A percentile compares a stretch with the other conserved stretches of the same genome.
Conservation (phyloP, 2,113 vertebrate genomes). For the Hiodon tergisus region DNA sequence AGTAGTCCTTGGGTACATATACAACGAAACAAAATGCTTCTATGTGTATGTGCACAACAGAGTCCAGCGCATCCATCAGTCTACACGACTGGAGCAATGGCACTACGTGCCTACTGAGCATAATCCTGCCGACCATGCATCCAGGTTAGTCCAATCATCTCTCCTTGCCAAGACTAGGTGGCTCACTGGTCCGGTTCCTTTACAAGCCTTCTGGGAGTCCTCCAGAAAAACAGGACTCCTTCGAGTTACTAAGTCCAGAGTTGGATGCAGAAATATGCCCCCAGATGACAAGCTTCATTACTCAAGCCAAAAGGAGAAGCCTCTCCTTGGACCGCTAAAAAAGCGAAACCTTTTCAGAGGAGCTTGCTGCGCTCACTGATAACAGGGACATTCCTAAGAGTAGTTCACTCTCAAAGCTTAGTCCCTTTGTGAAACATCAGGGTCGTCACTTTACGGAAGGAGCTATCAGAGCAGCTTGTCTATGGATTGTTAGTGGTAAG, state of each 20-base stretch:
- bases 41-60: constrained; percentile 28
- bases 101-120: constrained; percentile 23
- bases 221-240: not conserved
- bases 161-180: constrained; percentile 10
- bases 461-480: constrained; percentile 22
- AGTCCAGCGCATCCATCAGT: constrained; percentile 25
- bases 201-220: not conserved
- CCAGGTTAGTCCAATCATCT: constrained; percentile 17
- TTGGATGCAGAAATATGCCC: constrained; percentile 13
- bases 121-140: constrained; percentile 28
- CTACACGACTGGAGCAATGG: constrained; percentile 22
- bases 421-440: constrained; percentile 27
- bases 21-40: no score
- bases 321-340: not conserved
- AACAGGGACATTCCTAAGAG: constrained; percentile 12
- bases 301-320: not conserved
- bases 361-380: no score
- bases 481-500: constrained; percentile 9
- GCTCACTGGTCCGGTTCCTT: constrained; percentile 19
- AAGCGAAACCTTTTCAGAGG: no score
- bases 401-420: constrained; percentile 10
- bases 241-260: constrained; percentile 12
- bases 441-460: constrained; percentile 31
- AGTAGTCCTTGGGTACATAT: no score
- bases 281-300: not conserved